Base-by-base conservation (phyloP, 1,140 invertebrate species). In the Rhagoletis zephyria region DNA sequence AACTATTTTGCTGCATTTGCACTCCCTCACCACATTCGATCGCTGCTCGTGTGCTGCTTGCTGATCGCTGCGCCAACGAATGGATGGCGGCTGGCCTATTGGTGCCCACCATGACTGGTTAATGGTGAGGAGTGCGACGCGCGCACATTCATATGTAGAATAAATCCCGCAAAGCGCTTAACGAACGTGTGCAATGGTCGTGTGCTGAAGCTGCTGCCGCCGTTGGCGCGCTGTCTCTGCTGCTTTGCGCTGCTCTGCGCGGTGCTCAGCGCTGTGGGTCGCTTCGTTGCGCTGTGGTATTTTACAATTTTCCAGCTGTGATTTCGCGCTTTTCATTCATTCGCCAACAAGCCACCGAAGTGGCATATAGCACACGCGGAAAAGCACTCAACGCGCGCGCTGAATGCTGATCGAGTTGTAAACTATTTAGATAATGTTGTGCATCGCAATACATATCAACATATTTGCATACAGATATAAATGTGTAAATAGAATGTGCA, bases 221-320 rank as follows among this genome's bases (percentile, higher is more conserved):
- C 30, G 30, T 30, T 30, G 30, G 30, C 30, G 30, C 30, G 30
- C 30, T 30, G 30, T 30, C 30, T 0, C 30, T 30, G 30, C 30
- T 30, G 30, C 30, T 30, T 30, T 30, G 30, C 30, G 30, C 30
- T 61, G 9, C 60, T 61, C 42, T 45, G 85, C 14, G 14, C 3
- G 12, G n/a, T 40, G 60, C 40, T 85, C 30, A 30, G 56, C 14
- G 85, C 48, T 56, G 77, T 59, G n/a, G 77, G 40, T 59, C 77
- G 77, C 48, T 60, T 85, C 77, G 77, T 19, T 40, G 51, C 60
- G 51, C 67, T 85, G 30, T 85, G 64, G 77, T 85, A 65, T 87
- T 86, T 88, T 89, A 88, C 89, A 91, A 91, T 91, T 91, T 91
- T 91, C 91, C 91, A 87, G 88, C 86, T 87, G 89, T 87, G 89